Conservation (phyloP, 2,113 vertebrate species). For the Sterrhoptilus dennistouni region DNA sequence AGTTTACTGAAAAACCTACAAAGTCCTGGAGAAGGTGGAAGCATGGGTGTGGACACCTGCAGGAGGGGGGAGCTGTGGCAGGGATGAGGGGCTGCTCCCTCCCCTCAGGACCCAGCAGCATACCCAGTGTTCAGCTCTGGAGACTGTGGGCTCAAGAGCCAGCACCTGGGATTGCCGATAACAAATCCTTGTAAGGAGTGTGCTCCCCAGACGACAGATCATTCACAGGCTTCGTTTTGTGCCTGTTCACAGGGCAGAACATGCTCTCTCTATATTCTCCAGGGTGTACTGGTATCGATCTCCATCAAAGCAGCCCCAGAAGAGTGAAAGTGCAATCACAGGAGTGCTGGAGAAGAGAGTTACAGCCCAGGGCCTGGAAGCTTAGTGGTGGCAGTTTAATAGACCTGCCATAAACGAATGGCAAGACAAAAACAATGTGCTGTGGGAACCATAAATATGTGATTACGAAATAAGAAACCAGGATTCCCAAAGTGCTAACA, state of each 20-base stretch:
- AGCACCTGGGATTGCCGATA: background rate
- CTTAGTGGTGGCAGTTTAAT: slow-evolving; percentile 35
- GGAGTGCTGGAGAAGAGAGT: background rate
- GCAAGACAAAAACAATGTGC: slow-evolving; percentile 20
- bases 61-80: background rate
- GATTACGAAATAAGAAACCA: slow-evolving; percentile 57
- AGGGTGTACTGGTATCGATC: background rate
- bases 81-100: background rate
- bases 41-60: background rate
- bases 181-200: background rate
- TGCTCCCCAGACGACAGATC: background rate
- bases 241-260: background rate
- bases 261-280: background rate
- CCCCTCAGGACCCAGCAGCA: background rate
- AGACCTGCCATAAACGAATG: slow-evolving; percentile 38
- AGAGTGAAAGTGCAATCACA: background rate
- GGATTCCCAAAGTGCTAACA: slow-evolving; percentile 51
- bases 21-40: background rate
- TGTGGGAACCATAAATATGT: slow-evolving; percentile 53
- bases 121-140: background rate
- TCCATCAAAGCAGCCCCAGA: background rate
- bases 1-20: background rate
- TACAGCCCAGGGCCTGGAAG: background rate
- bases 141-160: background rate
- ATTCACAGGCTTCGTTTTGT: background rate